Conservation (phyloP, 2,113 vertebrate species). For the Brachyhypopomus gauderio region DNA sequence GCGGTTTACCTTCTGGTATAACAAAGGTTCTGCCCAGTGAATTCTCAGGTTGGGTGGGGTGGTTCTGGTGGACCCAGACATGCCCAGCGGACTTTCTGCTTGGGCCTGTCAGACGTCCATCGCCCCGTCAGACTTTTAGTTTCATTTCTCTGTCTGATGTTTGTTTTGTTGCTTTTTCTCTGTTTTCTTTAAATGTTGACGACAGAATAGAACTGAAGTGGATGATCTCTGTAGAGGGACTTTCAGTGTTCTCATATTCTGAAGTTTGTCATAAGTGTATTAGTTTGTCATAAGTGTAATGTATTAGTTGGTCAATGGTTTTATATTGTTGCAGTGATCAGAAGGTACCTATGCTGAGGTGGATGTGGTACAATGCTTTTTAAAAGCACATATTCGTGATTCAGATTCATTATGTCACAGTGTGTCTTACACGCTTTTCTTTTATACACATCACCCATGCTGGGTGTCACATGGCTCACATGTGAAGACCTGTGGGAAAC, state of each 20-base stretch:
- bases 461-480: no score
- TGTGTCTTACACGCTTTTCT: background rate
- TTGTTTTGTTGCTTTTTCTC: background rate
- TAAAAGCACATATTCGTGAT: background rate
- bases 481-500: no score
- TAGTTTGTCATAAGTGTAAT: background rate
- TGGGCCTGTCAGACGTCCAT: background rate
- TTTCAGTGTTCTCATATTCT: background rate
- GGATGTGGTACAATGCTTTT: background rate
- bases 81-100: background rate
- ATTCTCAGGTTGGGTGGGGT: no score
- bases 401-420: background rate
- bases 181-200: background rate
- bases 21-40: background rate
- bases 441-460: no score
- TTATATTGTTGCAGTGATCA: background rate
- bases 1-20: background rate
- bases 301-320: background rate
- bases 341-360: background rate
- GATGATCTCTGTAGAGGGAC: background rate
- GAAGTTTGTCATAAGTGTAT: constrained; percentile 14
- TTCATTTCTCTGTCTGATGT: no score
- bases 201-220: constrained; percentile 3
- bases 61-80: no score
- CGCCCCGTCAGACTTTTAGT: no score